phyloP scores from a whole-genome alignment of 2,113 vertebrate genomes.

The Cinclus cinclus region DNA sequence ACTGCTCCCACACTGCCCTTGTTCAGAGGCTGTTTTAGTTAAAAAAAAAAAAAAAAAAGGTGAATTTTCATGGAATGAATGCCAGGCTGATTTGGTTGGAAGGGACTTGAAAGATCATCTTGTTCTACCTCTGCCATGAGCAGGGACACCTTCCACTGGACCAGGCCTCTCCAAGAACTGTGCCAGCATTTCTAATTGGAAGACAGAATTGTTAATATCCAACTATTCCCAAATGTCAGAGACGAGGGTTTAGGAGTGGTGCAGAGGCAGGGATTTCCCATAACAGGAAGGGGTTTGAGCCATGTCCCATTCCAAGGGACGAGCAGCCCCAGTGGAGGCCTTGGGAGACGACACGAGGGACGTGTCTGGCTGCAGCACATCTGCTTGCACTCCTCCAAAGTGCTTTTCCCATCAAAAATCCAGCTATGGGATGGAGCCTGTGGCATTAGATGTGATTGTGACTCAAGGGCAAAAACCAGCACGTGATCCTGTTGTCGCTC shows the following conservation, averaged over 20 bases:
- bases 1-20: background rate
- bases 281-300: background rate
- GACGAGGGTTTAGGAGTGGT: accelerated
- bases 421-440: background rate
- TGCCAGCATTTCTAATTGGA: background rate
- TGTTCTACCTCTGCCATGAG: background rate
- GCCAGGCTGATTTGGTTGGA: background rate
- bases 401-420: background rate
- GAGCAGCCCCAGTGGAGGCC: background rate
- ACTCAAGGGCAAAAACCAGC: background rate
- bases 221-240: background rate
- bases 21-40: background rate
- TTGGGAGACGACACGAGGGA: background rate
- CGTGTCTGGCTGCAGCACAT: background rate
- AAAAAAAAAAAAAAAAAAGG: background rate
- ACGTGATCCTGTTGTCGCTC: background rate
- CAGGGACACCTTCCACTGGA: background rate
- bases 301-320: background rate
- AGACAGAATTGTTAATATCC: background rate
- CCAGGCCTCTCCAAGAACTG: background rate
- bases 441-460: background rate
- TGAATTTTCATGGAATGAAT: background rate
- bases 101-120: background rate
- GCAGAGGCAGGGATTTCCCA: background rate
- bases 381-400: background rate